Conservation (phyloP, 37 sponge, comb jelly and placozoan species). For the Halisarca cf. caerulea region DNA sequence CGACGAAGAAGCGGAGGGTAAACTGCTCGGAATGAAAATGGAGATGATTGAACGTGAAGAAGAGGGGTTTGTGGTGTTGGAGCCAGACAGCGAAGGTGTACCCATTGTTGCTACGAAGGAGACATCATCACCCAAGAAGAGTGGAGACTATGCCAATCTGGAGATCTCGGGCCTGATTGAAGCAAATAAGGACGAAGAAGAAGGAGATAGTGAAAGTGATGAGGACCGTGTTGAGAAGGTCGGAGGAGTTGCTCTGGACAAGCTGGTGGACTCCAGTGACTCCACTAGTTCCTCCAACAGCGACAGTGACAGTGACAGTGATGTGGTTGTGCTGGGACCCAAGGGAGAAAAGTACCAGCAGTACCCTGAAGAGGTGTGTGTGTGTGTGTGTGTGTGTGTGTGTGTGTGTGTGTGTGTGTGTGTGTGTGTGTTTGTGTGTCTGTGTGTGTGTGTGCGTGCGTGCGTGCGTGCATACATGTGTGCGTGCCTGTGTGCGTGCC, state of each 20-base stretch:
- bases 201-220: background rate
- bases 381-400: too few relatives aligned
- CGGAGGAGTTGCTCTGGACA: background rate
- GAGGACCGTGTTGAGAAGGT: background rate
- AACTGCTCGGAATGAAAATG: background rate
- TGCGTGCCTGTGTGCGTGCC: too few relatives aligned
- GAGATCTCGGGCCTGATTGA: constrained; percentile 37
- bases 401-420: background rate
- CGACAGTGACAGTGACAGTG: constrained; percentile 15
- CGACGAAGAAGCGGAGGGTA: background rate
- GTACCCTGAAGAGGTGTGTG: constrained; percentile 12
- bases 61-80: background rate
- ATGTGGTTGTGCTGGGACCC: constrained; percentile 13
- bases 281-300: background rate
- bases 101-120: background rate
- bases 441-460: background rate
- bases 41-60: background rate
- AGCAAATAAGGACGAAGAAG: background rate
- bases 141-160: constrained; percentile 62
- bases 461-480: too few relatives aligned
- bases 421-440: background rate
- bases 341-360: background rate
- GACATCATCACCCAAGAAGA: constrained; percentile 27
- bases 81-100: constrained; percentile 1
- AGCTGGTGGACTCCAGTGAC: background rate